Base-by-base conservation (phyloP, 2,888 invertebrate species). In the Maniola hyperantus region DNA sequence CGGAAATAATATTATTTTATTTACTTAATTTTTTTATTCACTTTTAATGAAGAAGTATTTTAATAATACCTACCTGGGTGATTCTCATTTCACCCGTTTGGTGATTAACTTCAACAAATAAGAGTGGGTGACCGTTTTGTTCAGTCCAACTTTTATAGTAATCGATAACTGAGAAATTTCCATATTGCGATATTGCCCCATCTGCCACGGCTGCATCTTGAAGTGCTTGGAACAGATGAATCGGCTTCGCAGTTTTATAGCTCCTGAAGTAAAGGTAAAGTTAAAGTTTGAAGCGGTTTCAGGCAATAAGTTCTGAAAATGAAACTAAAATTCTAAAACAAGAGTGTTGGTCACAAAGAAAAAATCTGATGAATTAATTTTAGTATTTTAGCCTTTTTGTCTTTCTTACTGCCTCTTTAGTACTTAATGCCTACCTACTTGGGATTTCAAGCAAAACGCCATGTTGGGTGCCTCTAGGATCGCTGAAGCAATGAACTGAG, bases 41-140 rank as follows among this genome's bases (percentile, higher is more conserved):
- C 7, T 1, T 8, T 8, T 39, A 39, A 11, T 39, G 5, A 4
- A 39, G 4, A 39, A 39, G 39, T 36, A 8, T 2, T 54, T 53
- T 7, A 39, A 36, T 36, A 44, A 18, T 33, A n/a, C n/a, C 66
- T 81, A 93, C 88, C 87, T 94, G 94, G 0, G 80, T 81, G 50
- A 94, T 77, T 0, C 73, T 82, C 79, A 92, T 88, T 6, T 73
- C 76, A 15, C 88, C 87, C 15, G 86, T 88, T 0, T 72, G 73
- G 54, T 93, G 92, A 74, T 94, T 80, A 4, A 93, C 89, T 8
- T 84, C 79, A 0, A 95, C 94, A 13, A 83, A 90, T 1, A 95
- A 77, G 0, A 95, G 84, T 0, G 95, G 95, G 72, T 93, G 94
- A 11, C 95, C 95, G 36, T 90, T 81, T 74, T 95, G 93, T 34